These are phyloP conservation scores for Callorhinus ursinus DNA, from an alignment of 2,113 vertebrate species.

Conservation along the genomic window DNA sequence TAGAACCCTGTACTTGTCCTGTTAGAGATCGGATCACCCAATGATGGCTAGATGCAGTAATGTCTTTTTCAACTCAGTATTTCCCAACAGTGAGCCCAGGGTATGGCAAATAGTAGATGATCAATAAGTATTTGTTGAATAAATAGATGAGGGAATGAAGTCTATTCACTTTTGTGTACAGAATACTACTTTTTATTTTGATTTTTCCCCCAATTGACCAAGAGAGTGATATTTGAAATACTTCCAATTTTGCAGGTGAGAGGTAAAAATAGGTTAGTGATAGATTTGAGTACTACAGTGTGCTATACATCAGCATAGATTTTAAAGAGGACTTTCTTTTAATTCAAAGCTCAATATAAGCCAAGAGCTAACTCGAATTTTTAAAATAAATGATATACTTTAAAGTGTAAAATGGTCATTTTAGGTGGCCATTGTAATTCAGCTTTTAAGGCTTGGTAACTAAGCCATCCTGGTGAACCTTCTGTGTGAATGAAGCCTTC, in stretches of 20 bases:
- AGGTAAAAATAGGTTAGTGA: not conserved
- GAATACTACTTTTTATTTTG: not conserved
- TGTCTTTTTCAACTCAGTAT: not conserved
- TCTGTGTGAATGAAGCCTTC: slow-evolving; percentile 43
- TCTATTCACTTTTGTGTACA: not conserved
- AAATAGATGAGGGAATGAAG: not conserved
- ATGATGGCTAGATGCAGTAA: not conserved
- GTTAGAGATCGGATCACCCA: fast-evolving
- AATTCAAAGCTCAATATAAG: not conserved
- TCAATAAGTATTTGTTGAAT: not conserved
- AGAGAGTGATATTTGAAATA: not conserved
- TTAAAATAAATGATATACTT: slow-evolving; percentile 21
- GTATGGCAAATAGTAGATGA: not conserved
- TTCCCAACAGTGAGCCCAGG: not conserved
- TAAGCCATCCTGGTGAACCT: not conserved
- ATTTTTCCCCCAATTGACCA: not conserved
- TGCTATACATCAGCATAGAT: not conserved
- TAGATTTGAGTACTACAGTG: not conserved
- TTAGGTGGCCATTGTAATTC: not conserved
- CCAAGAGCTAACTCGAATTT: not conserved
- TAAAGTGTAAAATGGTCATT: slow-evolving; percentile 12
- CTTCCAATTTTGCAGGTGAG: not conserved
- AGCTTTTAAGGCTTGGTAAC: slow-evolving; percentile 15
- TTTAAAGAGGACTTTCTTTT: slow-evolving; percentile 41
- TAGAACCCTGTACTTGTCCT: not conserved